A percentile compares a stretch with the other conserved stretches of the same genome.
Conservation (phyloP, 1,140 invertebrate genomes). For the Heterodera schachtii region DNA sequence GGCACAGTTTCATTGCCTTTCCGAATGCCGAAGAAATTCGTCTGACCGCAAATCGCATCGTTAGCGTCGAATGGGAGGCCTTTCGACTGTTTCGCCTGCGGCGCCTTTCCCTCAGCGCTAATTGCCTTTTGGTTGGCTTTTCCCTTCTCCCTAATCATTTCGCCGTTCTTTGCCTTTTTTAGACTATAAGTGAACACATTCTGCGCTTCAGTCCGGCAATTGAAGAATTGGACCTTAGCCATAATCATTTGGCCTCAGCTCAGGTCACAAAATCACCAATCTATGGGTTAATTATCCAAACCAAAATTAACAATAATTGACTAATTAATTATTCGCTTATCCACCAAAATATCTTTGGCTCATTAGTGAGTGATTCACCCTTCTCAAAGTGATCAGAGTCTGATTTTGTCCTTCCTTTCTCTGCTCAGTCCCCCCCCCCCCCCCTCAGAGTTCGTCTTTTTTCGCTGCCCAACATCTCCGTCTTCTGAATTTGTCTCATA, state of each 20-base stretch:
- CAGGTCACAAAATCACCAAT: conserved; percentile 6
- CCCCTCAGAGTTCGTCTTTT: conserved; percentile 43
- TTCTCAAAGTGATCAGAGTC: too few species aligned
- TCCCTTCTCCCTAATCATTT: neutral
- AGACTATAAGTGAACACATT: conserved; percentile 53
- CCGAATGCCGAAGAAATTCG: conserved; percentile 54
- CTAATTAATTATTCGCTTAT: too few species aligned
- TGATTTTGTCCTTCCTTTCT: neutral
- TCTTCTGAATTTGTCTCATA: conserved; percentile 42
- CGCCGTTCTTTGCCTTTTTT: conserved; percentile 18
- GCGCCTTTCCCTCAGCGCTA: conserved; percentile 33
- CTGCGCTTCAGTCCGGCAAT: conserved; percentile 49
- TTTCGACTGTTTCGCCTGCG: conserved; percentile 51
- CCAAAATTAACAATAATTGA: neutral
- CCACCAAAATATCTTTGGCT: too few species aligned
- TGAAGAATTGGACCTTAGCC: conserved; percentile 46
- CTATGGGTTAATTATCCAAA: too few species aligned
- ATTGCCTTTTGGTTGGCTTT: conserved; percentile 43
- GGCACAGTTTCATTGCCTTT: conserved; percentile 38
- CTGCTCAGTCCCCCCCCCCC: neutral
- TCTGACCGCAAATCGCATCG: conserved; percentile 41
- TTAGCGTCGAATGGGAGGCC: conserved; percentile 54
- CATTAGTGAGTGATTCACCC: too few species aligned
- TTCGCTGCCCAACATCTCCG: conserved; percentile 45
- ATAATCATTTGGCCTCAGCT: conserved; percentile 44